Percentiles rank a stretch among this genome's conserved stretches.
Evolutionary conservation across 2,113 vertebrate genomes (phyloP).

Genomic region (Hiodon alosoides): DNA sequence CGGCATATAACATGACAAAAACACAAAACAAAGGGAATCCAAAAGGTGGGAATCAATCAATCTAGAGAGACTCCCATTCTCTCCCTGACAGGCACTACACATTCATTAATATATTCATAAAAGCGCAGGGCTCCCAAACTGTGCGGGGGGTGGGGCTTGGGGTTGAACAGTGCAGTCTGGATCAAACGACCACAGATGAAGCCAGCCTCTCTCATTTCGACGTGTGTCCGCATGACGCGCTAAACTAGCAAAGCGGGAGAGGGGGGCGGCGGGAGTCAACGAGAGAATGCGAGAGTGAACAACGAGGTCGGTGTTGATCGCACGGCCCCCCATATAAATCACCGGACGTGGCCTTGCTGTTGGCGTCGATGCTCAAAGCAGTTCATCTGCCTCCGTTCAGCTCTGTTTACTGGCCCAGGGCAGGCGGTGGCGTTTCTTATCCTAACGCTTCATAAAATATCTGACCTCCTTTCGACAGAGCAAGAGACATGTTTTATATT

Average conservation of each 20-base stretch:
- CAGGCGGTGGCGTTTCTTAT: no score
- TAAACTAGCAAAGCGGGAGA: not conserved
- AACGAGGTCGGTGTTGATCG: no score
- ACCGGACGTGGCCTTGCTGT: no score
- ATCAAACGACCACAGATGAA: slow-evolving; percentile 10
- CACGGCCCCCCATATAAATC: no score
- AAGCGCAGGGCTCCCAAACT: not conserved
- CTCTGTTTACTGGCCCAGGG: no score
- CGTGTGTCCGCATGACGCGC: not conserved
- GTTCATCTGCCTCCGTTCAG: no score
- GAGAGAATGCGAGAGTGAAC: not conserved
- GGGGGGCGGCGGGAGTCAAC: not conserved
- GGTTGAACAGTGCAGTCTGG: not conserved
- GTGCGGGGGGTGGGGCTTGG: not conserved
- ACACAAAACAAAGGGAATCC: not conserved
- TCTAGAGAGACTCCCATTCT: not conserved
- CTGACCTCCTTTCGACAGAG: no score
- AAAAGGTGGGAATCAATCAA: not conserved
- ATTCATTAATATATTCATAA: not conserved
- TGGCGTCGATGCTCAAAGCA: no score
- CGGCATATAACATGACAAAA: no score
- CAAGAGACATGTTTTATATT: no score
- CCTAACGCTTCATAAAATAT: no score
- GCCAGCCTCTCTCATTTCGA: not conserved
- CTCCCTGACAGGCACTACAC: slow-evolving; percentile 2